A percentile compares a stretch with the other conserved stretches of the same genome.
phyloP scores from a whole-genome alignment of 2,797 vertebrate species.

The Enteromius trimaculatus region DNA sequence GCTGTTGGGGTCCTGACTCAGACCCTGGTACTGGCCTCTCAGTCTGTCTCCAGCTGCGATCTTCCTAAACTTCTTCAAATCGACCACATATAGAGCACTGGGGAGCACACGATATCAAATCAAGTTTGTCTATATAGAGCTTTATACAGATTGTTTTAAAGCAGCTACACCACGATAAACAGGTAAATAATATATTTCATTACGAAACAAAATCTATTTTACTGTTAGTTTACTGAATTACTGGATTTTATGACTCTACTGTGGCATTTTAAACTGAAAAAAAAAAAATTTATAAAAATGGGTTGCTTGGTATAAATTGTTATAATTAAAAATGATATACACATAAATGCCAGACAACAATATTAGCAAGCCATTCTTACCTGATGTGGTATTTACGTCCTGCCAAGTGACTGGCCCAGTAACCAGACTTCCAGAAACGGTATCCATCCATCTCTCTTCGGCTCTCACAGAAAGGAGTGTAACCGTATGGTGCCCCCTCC shows the following conservation, averaged over 20 bases:
- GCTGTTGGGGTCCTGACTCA: constrained; percentile 98
- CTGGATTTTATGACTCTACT: background rate
- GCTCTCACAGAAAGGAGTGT: constrained; percentile 97
- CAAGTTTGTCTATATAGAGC: background rate
- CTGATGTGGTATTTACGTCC: constrained; percentile 98
- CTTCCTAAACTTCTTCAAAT: constrained; percentile 98
- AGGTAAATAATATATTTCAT: background rate
- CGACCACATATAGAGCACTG: constrained; percentile 95
- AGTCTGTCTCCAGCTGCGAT: constrained; percentile 96
- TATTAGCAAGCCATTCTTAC: constrained; percentile 64
- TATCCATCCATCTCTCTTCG: constrained; percentile 97
- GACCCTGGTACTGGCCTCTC: constrained; percentile 94
- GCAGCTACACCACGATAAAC: background rate
- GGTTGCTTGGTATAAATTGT: background rate
- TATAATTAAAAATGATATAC: background rate
- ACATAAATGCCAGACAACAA: background rate
- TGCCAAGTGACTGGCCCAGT: constrained; percentile 97
- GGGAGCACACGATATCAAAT: constrained; percentile 1
- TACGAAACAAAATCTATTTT: background rate
- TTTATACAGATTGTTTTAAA: background rate
- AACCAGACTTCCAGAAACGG: constrained; percentile 97
- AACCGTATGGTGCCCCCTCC: constrained; percentile 95
- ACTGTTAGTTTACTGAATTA: too few species aligned
- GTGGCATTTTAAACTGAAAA: background rate
- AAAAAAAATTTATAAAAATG: background rate